Base-by-base conservation (phyloP, 2,113 vertebrate genomes). In the Ceratotherium simum region DNA sequence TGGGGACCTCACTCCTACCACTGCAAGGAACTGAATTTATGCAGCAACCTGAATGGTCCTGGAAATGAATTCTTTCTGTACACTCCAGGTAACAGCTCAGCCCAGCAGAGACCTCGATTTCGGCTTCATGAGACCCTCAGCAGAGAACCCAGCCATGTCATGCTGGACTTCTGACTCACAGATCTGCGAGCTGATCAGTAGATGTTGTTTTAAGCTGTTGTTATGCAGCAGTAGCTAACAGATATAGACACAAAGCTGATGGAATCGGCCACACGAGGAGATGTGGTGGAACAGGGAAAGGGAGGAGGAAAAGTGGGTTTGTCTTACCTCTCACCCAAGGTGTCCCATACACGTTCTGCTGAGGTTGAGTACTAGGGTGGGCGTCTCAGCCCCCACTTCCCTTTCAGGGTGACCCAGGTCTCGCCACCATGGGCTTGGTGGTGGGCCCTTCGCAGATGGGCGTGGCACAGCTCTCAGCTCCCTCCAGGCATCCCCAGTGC, bases 301-400 rank as follows among this genome's bases (percentile, higher is more conserved):
- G 11, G 56, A 21, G 25, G 33, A 36, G n/a, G 54, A 80, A 16
- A 58, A 29, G 10, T 3, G 17, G 56, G 23, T 25, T 58, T 20
- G 23, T 3, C 48, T 70, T 17, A 0, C 42, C 36, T 60, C 27
- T 13, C 27, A 0, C 6, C 51, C 39, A 31, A 39, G 20, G 36
- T 3, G 10, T 42, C 5, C 27, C 69, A 42, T 2, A 2, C 31
- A 17, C 12, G 1, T 14, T 58, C 18, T 33, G 20, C 18, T 25
- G 54, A 6, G 8, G 36, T 10, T 11, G 54, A 75, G 0, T 2
- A 10, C 0, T 33, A 9, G 27, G 1, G 54, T 46, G 12, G 5
- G 54, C 62, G 39, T 6, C 5, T 46, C 29, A 25, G 60, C 39
- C 29, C n/a, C 25, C 14, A 5, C n/a, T 56, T 72, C 25, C 10